Base-by-base conservation (phyloP, 2,113 vertebrate species). In the Cavia aperea region DNA sequence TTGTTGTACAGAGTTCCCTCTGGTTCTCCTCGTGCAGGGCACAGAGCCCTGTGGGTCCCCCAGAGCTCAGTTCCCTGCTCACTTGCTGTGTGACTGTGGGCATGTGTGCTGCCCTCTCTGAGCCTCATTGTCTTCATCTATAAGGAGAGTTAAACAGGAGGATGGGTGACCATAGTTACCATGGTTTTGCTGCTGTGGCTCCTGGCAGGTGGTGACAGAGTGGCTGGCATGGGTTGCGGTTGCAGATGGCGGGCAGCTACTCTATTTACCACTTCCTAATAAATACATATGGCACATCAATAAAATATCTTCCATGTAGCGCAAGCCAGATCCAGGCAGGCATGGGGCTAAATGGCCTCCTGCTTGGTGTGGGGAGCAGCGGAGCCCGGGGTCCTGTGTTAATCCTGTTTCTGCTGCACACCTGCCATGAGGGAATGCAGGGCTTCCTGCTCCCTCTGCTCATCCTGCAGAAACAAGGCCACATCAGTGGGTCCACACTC, bases 201-300 rank as follows among this genome's bases (percentile, higher is more conserved):
- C 43, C 73, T 26, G 18, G 62, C 5, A 56, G 60, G 39, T 29
- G 54, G 54, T 11, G 7, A 54, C 65, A 18, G 70, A 73, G 29
- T 63, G 66, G 65, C 91, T 91, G 87, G 39, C 4, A 0, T 23
- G n/a, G 43, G 46, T 62, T 33, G 91, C 49, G 82, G 93, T 36
- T 86, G 39, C 93, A 96, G 96, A 92, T 92, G 95, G 95, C 85
- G 91, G 81, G 93, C 79, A 68, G 89, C 88, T 94, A 85, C 95
- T 95, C 96, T 96, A 93, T 96, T 97, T 97, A 94, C 78, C 5
- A 31, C 91, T 51, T 14, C 95, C 89, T 97, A 86, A 95, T 96
- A 97, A 97, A 97, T 97, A 97, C 95, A 97, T 86, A 92, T 63
- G 46, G 62, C 46, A 78, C 68, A 90, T 96, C 96, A 97, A 97